These are phyloP conservation scores for Trichopria drosophilae DNA, from an alignment of 2,888 invertebrate species.

Conservation along the genomic window DNA sequence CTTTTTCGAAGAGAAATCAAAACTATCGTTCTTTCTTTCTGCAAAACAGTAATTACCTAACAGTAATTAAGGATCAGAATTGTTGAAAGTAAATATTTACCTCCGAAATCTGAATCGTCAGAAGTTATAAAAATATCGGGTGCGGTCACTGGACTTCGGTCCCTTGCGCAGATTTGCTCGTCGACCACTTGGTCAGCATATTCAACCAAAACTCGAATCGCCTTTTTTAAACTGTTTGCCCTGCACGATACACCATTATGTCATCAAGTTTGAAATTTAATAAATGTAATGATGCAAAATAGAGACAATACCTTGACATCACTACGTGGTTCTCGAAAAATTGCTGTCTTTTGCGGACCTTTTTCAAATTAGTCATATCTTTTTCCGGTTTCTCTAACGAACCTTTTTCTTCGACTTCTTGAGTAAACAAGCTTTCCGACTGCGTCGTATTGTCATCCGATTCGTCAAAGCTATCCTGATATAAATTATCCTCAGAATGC, in stretches of 20 bases:
- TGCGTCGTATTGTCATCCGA: conserved; percentile 38
- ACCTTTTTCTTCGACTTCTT: conserved; percentile 54
- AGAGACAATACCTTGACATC: conserved; percentile 56
- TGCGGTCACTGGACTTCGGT: conserved; percentile 45
- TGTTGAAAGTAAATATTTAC: conserved; percentile 12
- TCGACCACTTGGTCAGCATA: conserved; percentile 75
- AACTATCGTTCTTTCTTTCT: too few relatives aligned
- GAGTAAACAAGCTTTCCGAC: conserved; percentile 38
- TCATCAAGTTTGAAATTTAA: not conserved
- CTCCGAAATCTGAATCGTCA: conserved; percentile 32
- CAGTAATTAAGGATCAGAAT: too few relatives aligned
- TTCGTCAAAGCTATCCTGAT: conserved; percentile 48
- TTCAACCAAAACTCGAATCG: conserved; percentile 77
- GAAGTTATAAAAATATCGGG: conserved; percentile 43
- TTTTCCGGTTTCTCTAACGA: conserved; percentile 62
- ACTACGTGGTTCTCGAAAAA: conserved; percentile 65
- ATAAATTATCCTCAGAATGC: conserved; percentile 65
- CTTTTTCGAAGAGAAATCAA: too few relatives aligned
- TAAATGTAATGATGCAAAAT: not conserved
- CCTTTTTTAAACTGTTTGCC: conserved; percentile 82
- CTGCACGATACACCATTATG: conserved; percentile 59
- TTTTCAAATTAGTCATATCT: conserved; percentile 61
- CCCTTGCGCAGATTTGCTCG: conserved; percentile 57
- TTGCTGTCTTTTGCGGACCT: conserved; percentile 52
- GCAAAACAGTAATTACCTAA: too few relatives aligned